Conservation (phyloP, 2,113 vertebrate genomes). For the Tachycineta bicolor region DNA sequence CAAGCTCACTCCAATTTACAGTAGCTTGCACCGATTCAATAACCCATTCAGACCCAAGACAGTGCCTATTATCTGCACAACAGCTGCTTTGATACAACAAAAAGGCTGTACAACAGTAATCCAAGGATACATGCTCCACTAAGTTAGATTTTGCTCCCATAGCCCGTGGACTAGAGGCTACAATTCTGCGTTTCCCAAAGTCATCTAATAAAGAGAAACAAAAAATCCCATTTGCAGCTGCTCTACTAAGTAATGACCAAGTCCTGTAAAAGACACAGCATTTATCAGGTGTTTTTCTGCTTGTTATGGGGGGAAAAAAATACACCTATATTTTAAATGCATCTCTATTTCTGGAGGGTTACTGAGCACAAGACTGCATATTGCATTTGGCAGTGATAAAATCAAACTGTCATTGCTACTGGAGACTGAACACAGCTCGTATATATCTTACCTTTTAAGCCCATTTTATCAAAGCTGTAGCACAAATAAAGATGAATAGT, state of each 20-base stretch:
- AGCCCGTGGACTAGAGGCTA: neutral
- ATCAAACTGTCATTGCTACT: neutral
- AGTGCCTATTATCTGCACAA: neutral
- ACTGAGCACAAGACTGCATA: neutral
- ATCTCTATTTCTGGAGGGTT: neutral
- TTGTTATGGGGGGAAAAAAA: neutral
- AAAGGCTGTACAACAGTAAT: neutral
- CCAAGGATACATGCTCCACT: neutral
- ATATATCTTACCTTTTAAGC: constrained; percentile 43
- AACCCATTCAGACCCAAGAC: neutral
- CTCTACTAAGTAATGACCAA: neutral
- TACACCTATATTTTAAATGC: neutral
- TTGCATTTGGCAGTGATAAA: constrained; percentile 23
- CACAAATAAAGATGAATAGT: constrained; percentile 70
- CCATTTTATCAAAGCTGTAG: constrained; percentile 2
- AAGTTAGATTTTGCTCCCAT: neutral
- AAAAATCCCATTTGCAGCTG: neutral
- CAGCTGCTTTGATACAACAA: neutral
- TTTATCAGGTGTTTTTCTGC: neutral
- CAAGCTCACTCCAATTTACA: neutral
- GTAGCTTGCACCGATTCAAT: neutral
- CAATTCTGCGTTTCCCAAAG: neutral
- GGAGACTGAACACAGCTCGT: constrained; percentile 1
- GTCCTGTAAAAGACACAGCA: neutral
- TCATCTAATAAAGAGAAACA: neutral